Conservation (phyloP, 1,140 invertebrate species). For the Drosophila prosaltans region DNA sequence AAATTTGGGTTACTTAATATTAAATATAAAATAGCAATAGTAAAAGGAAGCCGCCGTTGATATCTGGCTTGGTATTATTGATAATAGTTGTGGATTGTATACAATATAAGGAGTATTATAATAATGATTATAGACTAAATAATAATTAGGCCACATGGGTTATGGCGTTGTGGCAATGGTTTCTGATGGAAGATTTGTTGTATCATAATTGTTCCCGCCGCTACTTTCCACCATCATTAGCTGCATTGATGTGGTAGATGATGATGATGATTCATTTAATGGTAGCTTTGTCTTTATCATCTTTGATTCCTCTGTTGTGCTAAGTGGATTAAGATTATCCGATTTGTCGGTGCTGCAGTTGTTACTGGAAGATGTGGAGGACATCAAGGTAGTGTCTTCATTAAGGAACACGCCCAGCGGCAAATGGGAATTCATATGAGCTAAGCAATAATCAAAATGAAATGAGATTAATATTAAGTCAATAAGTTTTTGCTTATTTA, state of each 20-base stretch:
- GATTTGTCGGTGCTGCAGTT: constrained; percentile 3
- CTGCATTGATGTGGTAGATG: constrained; percentile 16
- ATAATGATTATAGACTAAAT: constrained; percentile 47
- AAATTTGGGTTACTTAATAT: constrained; percentile 18
- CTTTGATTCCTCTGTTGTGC: constrained; percentile 21
- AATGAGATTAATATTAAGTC: neutral
- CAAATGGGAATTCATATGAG: constrained; percentile 66
- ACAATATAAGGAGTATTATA: constrained; percentile 39
- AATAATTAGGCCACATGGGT: constrained; percentile 57
- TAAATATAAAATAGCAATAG: constrained; percentile 56
- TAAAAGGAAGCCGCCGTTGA: constrained; percentile 52
- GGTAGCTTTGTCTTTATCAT: neutral
- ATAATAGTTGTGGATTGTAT: constrained; percentile 22
- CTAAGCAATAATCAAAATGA: constrained; percentile 33
- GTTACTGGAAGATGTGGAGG: constrained; percentile 6
- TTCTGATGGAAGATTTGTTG: constrained; percentile 39
- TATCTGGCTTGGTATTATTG: constrained; percentile 34
- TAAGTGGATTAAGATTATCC: constrained; percentile 25
- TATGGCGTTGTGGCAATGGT: constrained; percentile 56
- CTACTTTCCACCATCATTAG: constrained; percentile 54
- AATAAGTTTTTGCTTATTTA: neutral
- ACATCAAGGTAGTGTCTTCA: constrained; percentile 33
- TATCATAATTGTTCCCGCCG: constrained; percentile 10
- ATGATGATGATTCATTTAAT: neutral
- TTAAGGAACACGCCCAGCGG: constrained; percentile 61